These are phyloP conservation scores for Cryptocheilus praepositus DNA, from an alignment of 2,888 invertebrate genomes.

Conservation along the genomic window DNA sequence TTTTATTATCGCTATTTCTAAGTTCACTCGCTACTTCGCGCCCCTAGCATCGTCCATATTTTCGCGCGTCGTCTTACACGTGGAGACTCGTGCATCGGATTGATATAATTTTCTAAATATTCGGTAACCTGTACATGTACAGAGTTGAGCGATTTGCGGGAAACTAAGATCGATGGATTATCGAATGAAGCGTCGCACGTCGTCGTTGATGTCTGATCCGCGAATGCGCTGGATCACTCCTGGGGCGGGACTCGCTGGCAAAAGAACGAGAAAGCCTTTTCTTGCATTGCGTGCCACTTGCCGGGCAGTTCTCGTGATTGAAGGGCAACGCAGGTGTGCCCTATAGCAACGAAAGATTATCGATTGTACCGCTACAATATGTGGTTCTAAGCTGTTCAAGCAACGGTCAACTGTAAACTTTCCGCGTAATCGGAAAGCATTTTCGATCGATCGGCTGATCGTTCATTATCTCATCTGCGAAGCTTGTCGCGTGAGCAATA, in stretches of 20 bases:
- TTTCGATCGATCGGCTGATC: constrained; percentile 4
- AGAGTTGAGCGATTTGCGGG: background rate
- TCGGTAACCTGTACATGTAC: constrained; percentile 1
- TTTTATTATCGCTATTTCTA: constrained; percentile 50
- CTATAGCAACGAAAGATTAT: too few species aligned
- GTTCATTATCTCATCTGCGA: background rate
- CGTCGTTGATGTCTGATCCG: background rate
- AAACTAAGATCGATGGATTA: constrained; percentile 12
- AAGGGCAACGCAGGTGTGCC: constrained; percentile 9
- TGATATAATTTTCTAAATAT: constrained; percentile 11
- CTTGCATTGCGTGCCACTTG: background rate
- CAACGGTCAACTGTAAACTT: background rate
- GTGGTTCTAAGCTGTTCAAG: background rate
- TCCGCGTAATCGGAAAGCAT: background rate
- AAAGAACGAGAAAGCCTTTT: constrained; percentile 11
- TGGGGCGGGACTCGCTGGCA: background rate
- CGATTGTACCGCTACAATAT: constrained; percentile 1
- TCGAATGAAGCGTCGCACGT: constrained; percentile 8
- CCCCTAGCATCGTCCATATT: background rate
- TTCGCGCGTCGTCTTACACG: background rate
- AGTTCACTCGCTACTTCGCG: background rate
- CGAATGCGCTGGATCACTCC: background rate
- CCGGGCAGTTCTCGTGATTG: constrained; percentile 11
- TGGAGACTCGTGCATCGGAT: too few species aligned
- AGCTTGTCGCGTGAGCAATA: background rate